These are phyloP conservation scores for Pomatostomus ruficeps DNA, from an alignment of 2,113 vertebrate genomes.

Conservation along the genomic window DNA sequence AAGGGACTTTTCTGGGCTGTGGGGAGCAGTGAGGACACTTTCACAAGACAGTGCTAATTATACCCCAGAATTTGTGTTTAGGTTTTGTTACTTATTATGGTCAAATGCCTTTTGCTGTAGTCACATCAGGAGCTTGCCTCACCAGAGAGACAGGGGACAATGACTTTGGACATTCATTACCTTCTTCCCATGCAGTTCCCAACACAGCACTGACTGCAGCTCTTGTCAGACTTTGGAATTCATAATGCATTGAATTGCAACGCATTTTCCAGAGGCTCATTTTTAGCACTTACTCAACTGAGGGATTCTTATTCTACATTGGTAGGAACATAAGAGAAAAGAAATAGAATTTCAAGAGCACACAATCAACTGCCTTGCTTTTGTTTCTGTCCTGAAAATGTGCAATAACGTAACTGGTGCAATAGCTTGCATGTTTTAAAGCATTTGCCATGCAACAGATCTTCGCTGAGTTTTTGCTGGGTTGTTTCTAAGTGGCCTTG, in stretches of 20 bases:
- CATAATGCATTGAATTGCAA: not conserved
- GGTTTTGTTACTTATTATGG: not conserved
- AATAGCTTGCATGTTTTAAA: not conserved
- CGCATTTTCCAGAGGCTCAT: not conserved
- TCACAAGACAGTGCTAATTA: accelerated
- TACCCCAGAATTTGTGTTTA: not conserved
- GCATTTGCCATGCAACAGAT: not conserved
- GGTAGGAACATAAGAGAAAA: not conserved
- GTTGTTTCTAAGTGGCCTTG: not conserved
- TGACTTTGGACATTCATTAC: not conserved
- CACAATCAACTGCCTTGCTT: not conserved
- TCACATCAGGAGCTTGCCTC: not conserved
- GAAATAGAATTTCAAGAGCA: not conserved
- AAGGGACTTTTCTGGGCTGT: not conserved
- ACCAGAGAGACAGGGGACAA: not conserved
- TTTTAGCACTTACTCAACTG: not conserved
- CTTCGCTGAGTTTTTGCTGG: not conserved
- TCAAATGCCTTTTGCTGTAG: not conserved
- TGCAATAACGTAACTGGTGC: not conserved
- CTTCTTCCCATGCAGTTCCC: not conserved
- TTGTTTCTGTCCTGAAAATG: not conserved
- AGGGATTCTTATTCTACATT: not conserved
- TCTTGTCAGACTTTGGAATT: not conserved
- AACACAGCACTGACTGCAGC: not conserved
- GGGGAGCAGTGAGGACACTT: not conserved